Conservation (phyloP, 53 echinoderm and acorn worm species). For the Paelopatides confundens region DNA sequence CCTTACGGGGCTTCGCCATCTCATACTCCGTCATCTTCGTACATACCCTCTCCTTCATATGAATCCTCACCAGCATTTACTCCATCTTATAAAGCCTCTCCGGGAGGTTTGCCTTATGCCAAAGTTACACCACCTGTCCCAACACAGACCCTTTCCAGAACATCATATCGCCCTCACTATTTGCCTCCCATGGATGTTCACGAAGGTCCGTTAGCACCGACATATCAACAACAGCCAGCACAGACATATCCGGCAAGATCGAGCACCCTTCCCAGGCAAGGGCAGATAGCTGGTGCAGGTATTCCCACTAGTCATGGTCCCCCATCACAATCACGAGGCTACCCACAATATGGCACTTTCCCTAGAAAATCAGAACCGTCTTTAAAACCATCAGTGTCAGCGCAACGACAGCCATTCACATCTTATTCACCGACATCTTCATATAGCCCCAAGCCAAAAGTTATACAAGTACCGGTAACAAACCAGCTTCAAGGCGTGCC, state of each 20-base stretch:
- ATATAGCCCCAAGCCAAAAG: neutral
- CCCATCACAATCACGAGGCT: neutral
- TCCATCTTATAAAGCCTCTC: neutral
- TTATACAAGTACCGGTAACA: slow-evolving; percentile 28
- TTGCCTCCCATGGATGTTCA: slow-evolving; percentile 8
- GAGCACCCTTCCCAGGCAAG: slow-evolving; percentile 15
- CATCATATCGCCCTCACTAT: slow-evolving; percentile 5
- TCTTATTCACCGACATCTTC: neutral
- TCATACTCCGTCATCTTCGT: neutral
- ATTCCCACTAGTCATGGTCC: slow-evolving; percentile 30
- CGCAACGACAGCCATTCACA: neutral
- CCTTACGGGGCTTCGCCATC: neutral
- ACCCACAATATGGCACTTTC: slow-evolving; percentile 24
- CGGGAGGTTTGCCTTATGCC: neutral
- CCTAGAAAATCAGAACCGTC: slow-evolving; percentile 24
- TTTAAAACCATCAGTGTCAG: neutral
- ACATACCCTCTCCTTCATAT: neutral
- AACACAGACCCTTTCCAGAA: neutral
- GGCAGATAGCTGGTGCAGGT: neutral
- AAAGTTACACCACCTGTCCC: slow-evolving; percentile 6
- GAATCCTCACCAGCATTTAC: neutral
- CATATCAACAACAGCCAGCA: neutral
- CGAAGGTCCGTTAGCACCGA: neutral
- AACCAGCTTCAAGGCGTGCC: slow-evolving; percentile 24
- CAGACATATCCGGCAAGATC: slow-evolving; percentile 21